A percentile compares a stretch with the other conserved stretches of the same genome.
Conservation (phyloP, 2,888 invertebrate genomes). For the Coecobrya sp. region DNA sequence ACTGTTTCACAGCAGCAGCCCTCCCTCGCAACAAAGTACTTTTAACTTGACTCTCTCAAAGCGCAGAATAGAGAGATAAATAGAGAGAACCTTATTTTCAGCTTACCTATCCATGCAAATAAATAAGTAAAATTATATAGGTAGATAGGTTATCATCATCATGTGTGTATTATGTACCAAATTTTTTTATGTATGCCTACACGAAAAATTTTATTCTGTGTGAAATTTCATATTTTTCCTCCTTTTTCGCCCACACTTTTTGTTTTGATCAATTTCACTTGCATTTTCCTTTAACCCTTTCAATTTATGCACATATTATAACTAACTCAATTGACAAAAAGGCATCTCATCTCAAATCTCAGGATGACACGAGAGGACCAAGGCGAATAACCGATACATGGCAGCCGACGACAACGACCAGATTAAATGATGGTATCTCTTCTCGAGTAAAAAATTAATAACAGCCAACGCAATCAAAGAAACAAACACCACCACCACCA, state of each 20-base stretch:
- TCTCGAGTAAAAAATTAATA: not conserved
- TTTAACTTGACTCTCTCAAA: not conserved
- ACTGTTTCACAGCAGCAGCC: not conserved
- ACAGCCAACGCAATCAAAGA: slow-evolving; percentile 11
- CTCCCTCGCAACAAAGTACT: not conserved
- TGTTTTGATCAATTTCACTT: slow-evolving; percentile 23
- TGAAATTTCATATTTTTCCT: not conserved
- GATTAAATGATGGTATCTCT: not conserved
- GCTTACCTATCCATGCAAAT: not conserved
- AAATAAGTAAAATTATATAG: too few species aligned
- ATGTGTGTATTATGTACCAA: not conserved
- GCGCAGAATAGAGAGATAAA: too few species aligned
- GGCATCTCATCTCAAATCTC: not conserved
- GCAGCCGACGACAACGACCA: too few species aligned
- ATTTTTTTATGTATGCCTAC: not conserved
- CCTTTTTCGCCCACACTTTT: slow-evolving; percentile 29
- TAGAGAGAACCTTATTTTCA: not conserved
- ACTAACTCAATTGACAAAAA: not conserved
- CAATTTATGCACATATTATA: not conserved
- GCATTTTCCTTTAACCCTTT: slow-evolving; percentile 7
- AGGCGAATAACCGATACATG: not conserved
- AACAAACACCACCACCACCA: too few species aligned
- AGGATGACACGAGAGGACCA: not conserved
- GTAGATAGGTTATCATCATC: too few species aligned
- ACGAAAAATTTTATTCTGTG: not conserved